Conservation (phyloP, 2,797 vertebrate genomes). For the Cyclura pinguis region DNA sequence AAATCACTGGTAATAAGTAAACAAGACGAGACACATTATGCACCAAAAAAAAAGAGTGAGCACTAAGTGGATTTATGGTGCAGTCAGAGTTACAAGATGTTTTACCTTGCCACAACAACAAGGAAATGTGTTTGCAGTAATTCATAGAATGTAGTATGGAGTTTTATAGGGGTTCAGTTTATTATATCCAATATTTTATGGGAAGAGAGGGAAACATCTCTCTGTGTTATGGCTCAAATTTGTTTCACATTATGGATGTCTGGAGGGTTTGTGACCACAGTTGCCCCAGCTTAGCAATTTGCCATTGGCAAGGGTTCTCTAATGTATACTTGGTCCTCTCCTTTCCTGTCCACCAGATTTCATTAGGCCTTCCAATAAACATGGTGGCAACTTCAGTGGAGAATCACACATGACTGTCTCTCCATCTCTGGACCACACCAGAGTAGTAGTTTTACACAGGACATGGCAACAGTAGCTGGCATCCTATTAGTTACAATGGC, state of each 20-base stretch:
- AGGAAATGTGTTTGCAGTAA: conserved; percentile 39
- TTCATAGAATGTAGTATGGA: conserved; percentile 44
- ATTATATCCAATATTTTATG: conserved; percentile 34
- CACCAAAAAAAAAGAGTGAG: not conserved
- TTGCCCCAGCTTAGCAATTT: not conserved
- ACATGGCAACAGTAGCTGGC: no score
- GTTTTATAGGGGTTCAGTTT: conserved; percentile 56
- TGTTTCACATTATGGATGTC: conserved; percentile 34
- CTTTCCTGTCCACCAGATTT: not conserved
- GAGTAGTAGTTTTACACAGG: no score
- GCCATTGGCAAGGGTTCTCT: not conserved
- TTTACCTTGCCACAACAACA: conserved; percentile 52
- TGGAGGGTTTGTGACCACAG: not conserved
- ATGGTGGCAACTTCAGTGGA: not conserved
- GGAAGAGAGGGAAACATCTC: conserved; percentile 23
- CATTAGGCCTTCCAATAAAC: not conserved
- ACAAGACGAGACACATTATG: conserved; percentile 35
- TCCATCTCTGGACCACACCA: no score
- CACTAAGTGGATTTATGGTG: conserved; percentile 40
- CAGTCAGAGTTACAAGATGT: conserved; percentile 9
- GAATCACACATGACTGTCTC: not conserved
- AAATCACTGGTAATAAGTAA: conserved; percentile 56
- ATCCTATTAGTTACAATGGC: no score
- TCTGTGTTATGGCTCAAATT: conserved; percentile 12
- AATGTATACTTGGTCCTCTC: not conserved